Evolutionary conservation across 2,113 vertebrate genomes (phyloP).

Genomic region (Stictonetta naevosa): DNA sequence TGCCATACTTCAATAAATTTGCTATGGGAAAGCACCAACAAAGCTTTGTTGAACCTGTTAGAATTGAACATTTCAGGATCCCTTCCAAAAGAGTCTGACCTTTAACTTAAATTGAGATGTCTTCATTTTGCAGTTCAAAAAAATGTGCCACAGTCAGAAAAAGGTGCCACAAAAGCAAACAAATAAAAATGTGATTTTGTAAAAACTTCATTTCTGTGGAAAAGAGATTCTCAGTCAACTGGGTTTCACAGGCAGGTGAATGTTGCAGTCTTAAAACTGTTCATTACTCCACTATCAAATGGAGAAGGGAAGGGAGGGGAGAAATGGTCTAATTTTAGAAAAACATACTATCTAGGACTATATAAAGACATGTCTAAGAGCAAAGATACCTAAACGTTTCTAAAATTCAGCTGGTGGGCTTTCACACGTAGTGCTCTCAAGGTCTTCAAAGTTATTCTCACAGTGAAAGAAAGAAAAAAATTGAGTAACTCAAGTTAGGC

Average conservation of each 20-base stretch:
- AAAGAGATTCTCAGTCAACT: not conserved
- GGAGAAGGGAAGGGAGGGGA: not conserved
- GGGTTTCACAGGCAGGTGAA: not conserved
- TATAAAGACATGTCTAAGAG: not conserved
- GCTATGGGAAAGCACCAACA: not conserved
- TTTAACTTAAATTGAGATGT: not conserved
- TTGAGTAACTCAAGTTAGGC: not conserved
- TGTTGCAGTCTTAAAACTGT: not conserved
- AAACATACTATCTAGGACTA: not conserved
- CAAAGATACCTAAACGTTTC: not conserved
- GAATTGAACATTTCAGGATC: not conserved
- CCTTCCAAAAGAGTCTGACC: not conserved
- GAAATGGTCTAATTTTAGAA: not conserved
- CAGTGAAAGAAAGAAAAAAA: not conserved
- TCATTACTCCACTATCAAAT: not conserved
- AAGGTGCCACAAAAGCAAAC: not conserved
- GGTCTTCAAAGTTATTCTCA: not conserved
- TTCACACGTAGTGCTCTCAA: not conserved
- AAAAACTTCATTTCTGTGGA: not conserved
- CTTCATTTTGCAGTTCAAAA: not conserved
- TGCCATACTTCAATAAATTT: not conserved
- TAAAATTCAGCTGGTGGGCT: not conserved
- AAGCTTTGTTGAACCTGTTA: not conserved
- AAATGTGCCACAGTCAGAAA: not conserved
- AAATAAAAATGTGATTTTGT: not conserved